Evolutionary conservation across 2,113 vertebrate species (phyloP).

Genomic region (Melospiza melodia): DNA sequence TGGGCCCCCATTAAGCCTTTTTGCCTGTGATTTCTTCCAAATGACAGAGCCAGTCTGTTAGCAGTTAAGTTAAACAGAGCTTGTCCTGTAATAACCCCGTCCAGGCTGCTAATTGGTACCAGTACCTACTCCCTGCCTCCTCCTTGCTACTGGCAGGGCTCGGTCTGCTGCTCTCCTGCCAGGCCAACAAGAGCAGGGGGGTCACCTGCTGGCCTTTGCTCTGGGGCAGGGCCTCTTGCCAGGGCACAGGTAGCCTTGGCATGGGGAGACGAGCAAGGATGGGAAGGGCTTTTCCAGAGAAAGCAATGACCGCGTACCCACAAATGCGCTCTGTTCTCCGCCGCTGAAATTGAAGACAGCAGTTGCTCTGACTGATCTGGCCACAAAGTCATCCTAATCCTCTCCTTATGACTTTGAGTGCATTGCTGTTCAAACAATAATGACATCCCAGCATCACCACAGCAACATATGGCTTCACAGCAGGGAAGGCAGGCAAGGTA

Average conservation of each 20-base stretch:
- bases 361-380: conserved; percentile 8
- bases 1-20: conserved; percentile 45
- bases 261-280: accelerated
- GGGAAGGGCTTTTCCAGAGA: not conserved
- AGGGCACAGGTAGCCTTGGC: not conserved
- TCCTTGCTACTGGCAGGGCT: not conserved
- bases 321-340: not conserved
- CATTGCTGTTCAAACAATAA: not conserved
- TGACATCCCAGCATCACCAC: conserved; percentile 5
- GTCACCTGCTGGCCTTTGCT: not conserved
- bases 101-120: conserved; percentile 68
- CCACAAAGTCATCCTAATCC: conserved; percentile 27
- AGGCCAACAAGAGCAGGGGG: not conserved
- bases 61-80: conserved; percentile 73
- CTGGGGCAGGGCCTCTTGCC: not conserved
- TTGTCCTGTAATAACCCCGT: conserved; percentile 73
- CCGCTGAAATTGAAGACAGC: conserved; percentile 42
- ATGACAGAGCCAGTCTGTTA: conserved; percentile 65
- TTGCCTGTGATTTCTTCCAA: conserved; percentile 67
- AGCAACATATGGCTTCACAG: conserved; percentile 19
- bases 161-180: not conserved
- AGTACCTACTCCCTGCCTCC: conserved; percentile 50
- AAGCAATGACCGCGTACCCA: not conserved
- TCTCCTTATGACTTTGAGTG: conserved; percentile 25
- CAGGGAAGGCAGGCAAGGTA: not conserved